Evolutionary conservation across 2,888 invertebrate species (phyloP).

Genomic region (Periphyllus acericola): DNA sequence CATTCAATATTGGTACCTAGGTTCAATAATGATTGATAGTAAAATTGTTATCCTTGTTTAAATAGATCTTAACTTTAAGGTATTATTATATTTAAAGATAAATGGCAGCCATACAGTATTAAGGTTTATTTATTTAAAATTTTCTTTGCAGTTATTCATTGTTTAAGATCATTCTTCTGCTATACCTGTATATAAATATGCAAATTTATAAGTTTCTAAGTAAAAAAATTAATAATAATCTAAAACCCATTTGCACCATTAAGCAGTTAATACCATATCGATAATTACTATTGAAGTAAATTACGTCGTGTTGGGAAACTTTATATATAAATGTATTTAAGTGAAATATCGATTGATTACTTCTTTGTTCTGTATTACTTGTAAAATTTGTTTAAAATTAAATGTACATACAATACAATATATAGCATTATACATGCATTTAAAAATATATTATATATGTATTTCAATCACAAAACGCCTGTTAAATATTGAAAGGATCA

Average conservation of each 20-base stretch:
- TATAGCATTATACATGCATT: background rate
- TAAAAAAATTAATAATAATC: too few relatives aligned
- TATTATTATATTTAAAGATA: too few relatives aligned
- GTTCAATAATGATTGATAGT: too few relatives aligned
- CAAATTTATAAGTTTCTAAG: too few relatives aligned
- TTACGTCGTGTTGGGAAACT: background rate
- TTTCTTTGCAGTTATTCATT: too few relatives aligned
- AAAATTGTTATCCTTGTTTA: too few relatives aligned
- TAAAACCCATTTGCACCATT: background rate
- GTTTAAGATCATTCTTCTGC: too few relatives aligned
- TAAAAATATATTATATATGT: background rate
- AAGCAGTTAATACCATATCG: constrained; percentile 5
- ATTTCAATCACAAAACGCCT: background rate
- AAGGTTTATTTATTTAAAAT: too few relatives aligned
- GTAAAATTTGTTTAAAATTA: background rate
- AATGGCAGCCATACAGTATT: too few relatives aligned
- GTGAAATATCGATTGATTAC: background rate
- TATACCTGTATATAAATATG: background rate
- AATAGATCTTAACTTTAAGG: too few relatives aligned
- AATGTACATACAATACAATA: background rate
- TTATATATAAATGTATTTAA: background rate
- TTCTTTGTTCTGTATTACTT: background rate
- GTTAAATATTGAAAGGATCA: constrained; percentile 38
- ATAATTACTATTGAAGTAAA: background rate
- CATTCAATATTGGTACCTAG: too few relatives aligned